Evolutionary conservation across 2,113 vertebrate genomes (phyloP).

Genomic region (Poeciliopsis prolifica): DNA sequence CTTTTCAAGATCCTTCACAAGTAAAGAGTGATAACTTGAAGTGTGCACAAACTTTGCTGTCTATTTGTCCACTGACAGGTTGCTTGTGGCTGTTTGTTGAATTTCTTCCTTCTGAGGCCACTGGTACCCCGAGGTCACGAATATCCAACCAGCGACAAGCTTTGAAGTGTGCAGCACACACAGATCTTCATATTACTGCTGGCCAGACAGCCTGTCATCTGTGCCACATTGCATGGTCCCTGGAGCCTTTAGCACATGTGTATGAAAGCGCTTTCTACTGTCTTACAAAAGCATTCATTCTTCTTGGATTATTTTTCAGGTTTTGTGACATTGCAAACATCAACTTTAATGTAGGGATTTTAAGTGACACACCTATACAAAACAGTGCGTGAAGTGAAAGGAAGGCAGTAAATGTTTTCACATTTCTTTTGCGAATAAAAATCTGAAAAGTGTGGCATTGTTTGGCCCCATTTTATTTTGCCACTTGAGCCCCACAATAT

Average conservation of each 20-base stretch:
- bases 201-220: not conserved
- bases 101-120: not conserved
- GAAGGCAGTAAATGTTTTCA: not conserved
- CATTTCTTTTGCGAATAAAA: not conserved
- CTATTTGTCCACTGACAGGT: not conserved
- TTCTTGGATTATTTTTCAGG: not conserved
- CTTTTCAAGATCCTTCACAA: not conserved
- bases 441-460: not conserved
- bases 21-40: not conserved
- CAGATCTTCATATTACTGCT: not conserved
- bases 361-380: not conserved
- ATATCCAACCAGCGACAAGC: not conserved
- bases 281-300: not conserved
- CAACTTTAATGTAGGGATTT: not conserved
- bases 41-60: not conserved
- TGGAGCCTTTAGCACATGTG: not conserved
- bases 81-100: slow-evolving; percentile 9
- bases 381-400: not conserved
- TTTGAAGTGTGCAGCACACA: not conserved
- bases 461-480: not conserved
- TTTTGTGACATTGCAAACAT: not conserved
- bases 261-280: not conserved
- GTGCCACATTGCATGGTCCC: not conserved
- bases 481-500: not conserved
- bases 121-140: not conserved